A percentile compares a stretch with the other conserved stretches of the same genome.
Evolutionary conservation across 2,113 vertebrate species (phyloP).

Genomic region (Melanotaenia duboulayi): DNA sequence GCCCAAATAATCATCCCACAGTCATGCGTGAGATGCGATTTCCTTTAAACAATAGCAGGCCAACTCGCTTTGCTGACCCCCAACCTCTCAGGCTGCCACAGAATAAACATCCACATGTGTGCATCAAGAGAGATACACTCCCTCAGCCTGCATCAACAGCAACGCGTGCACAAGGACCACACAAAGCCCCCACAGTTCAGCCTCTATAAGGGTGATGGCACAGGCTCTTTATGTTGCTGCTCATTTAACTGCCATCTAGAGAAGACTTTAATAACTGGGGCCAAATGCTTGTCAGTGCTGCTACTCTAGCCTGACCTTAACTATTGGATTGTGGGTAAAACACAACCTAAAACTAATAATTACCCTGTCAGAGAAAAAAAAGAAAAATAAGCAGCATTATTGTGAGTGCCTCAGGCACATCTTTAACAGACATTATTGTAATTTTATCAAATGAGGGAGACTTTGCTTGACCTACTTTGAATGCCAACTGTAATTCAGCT

Average conservation of each 20-base stretch:
- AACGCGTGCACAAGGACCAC: conserved; percentile 28
- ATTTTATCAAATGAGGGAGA: conserved; percentile 52
- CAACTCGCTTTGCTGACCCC: conserved; percentile 57
- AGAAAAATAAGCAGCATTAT: neutral
- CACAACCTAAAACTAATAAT: conserved; percentile 50
- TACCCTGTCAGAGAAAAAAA: conserved; percentile 43
- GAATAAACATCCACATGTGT: conserved; percentile 32
- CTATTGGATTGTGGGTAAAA: conserved; percentile 32
- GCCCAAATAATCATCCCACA: conserved; percentile 69
- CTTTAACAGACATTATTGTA: conserved; percentile 59
- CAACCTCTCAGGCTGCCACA: conserved; percentile 55
- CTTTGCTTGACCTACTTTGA: conserved; percentile 48
- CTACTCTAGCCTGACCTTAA: conserved; percentile 38
- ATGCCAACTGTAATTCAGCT: conserved; percentile 42
- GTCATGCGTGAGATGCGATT: conserved; percentile 77
- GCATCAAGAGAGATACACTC: conserved; percentile 8
- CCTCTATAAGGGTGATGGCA: conserved; percentile 46
- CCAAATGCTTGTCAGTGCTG: conserved; percentile 49
- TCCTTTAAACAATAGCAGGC: conserved; percentile 74
- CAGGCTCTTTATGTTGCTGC: conserved; percentile 56
- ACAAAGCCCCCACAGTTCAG: conserved; percentile 28
- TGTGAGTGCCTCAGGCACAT: conserved; percentile 32
- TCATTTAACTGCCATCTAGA: conserved; percentile 56
- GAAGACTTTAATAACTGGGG: conserved; percentile 60
- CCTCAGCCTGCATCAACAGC: conserved; percentile 35